Evolutionary conservation across 1,140 invertebrate genomes (phyloP).

Genomic region (Lepidurus arcticus): DNA sequence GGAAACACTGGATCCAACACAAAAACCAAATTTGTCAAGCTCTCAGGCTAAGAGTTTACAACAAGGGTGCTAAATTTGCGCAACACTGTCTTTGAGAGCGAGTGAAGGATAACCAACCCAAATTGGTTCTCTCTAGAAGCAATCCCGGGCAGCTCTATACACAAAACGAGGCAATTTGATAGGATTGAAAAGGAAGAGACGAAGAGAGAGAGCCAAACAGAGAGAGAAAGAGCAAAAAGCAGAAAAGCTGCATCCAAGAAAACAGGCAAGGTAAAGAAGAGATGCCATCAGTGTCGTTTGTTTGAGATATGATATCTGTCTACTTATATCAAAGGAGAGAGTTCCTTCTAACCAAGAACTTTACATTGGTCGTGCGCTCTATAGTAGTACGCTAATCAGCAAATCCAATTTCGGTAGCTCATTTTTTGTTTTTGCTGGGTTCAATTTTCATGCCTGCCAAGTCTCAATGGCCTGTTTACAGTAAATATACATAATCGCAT

Average conservation of each 20-base stretch:
- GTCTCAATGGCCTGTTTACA: not conserved
- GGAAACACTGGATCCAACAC: not conserved
- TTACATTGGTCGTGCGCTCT: not conserved
- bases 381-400: not conserved
- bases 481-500: not conserved
- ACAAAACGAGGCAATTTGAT: constrained; percentile 5
- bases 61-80: constrained; percentile 5
- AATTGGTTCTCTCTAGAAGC: constrained; percentile 13
- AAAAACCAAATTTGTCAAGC: constrained; percentile 3
- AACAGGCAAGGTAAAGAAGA: not conserved
- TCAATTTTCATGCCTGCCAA: not conserved
- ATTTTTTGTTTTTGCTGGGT: not conserved
- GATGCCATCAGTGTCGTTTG: constrained; percentile 14
- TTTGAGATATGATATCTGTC: constrained; percentile 7
- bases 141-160: not conserved
- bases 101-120: constrained; percentile 2
- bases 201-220: too few species aligned
- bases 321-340: not conserved
- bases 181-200: not conserved
- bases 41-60: constrained; percentile 6
- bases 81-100: constrained; percentile 7
- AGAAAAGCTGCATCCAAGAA: not conserved
- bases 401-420: not conserved
- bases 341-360: not conserved
- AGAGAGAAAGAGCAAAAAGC: not conserved